Evolutionary conservation across 2,797 vertebrate species (phyloP).

Genomic region (Merluccius polli): DNA sequence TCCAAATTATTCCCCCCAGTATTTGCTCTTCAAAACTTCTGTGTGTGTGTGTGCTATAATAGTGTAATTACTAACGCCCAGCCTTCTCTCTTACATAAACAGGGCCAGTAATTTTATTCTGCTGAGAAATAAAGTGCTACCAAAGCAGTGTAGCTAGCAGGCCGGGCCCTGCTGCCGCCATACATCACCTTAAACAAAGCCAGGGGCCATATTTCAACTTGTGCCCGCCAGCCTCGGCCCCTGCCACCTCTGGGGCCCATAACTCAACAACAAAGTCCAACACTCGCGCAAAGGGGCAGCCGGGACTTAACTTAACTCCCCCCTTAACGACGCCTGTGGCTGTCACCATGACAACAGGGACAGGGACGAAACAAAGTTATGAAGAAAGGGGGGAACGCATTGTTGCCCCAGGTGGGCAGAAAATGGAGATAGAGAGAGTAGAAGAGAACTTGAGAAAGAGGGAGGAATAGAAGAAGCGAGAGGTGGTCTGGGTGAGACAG

Average conservation of each 20-base stretch:
- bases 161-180: slow-evolving; percentile 36
- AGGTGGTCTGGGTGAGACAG: slow-evolving; percentile 31
- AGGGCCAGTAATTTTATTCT: slow-evolving; percentile 56
- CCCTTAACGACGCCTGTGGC: slow-evolving; percentile 36
- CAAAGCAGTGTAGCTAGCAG: slow-evolving; percentile 44
- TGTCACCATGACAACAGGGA: slow-evolving; percentile 54
- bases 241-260: slow-evolving; percentile 44
- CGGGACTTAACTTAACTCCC: slow-evolving; percentile 25
- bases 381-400: neutral
- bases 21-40: slow-evolving; percentile 11
- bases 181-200: slow-evolving; percentile 64
- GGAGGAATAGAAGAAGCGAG: neutral
- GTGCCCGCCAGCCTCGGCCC: slow-evolving; percentile 45
- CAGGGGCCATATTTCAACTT: slow-evolving; percentile 59
- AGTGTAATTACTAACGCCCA: slow-evolving; percentile 58
- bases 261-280: slow-evolving; percentile 56
- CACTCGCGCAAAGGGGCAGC: slow-evolving; percentile 39
- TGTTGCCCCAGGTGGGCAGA: neutral
- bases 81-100: slow-evolving; percentile 55
- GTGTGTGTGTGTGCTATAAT: slow-evolving; percentile 46
- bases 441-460: neutral
- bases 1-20: slow-evolving; percentile 36
- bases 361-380: slow-evolving; percentile 23
- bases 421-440: neutral
- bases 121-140: slow-evolving; percentile 59